Base-by-base conservation (phyloP, 1,140 invertebrate genomes). In the Camponotus pennsylvanicus region DNA sequence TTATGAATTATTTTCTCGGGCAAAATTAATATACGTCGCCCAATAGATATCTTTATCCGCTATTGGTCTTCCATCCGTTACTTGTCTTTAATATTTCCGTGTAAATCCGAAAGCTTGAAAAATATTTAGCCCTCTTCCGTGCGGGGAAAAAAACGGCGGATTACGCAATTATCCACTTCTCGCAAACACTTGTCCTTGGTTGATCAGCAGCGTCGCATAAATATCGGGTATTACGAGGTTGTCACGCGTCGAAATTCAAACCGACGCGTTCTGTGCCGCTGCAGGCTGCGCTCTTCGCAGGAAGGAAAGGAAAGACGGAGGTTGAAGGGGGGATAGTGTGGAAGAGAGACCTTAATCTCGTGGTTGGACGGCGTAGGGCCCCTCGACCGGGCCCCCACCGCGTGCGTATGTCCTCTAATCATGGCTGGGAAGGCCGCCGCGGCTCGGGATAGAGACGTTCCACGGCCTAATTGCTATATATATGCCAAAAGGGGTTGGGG, bases 371-470 rank as follows among this genome's bases (percentile, higher is more conserved):
- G 79, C 85, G 67, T 79, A 77, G 85, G 69, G 52, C 40, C 75
- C 75, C 27, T 85, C 63, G 45, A 21, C 57, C 32, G 64, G 70
- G 88, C 84, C 86, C 79, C 88, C 85, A 80, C 82, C 88, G 83
- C 83, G 88, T 88, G 89, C 78, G 86, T 86, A 88, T 87, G 87
- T 93, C 93, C 92, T 93, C 92, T 93, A 93, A 93, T 93, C 92
- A 91, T 92, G 91, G 84, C 69, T 89, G 87, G 75, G 86, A 93
- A 92, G 89, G 90, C 90, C 89, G 91, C 89, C 90, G 86, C 83
- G 86, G 86, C 64, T 79, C 82, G 87, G 92, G 90, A 94, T 94
- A 93, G 91, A 94, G 93, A 94, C 89, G 92, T 93, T 92, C 91
- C 90, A 88, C 86, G 86, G 83, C 90, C 91, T 93, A 92, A 93